Conservation (phyloP, 30 jellyfish, hydroid and myxozoan genomes). For the Clytia hemisphaerica region DNA sequence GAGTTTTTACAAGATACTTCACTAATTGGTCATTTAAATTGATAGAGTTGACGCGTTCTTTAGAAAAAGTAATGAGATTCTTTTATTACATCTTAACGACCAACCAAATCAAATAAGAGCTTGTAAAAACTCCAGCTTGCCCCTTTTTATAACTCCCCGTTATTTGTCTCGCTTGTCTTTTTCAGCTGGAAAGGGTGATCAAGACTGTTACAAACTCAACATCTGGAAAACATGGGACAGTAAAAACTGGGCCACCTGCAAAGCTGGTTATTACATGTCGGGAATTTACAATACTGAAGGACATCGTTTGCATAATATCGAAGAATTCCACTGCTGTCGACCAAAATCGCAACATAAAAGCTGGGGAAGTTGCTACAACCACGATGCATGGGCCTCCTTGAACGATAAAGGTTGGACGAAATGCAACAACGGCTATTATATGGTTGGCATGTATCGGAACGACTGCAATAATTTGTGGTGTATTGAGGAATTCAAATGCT, state of each 20-base stretch:
- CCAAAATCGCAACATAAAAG: neutral
- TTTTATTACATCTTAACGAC: too few species aligned
- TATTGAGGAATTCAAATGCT: too few species aligned
- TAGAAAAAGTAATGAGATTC: too few species aligned
- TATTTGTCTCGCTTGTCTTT: neutral
- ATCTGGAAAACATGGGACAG: neutral
- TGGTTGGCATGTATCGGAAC: neutral
- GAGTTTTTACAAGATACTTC: too few species aligned
- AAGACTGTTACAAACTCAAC: neutral
- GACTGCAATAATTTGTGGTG: too few species aligned
- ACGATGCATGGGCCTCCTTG: neutral
- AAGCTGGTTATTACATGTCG: neutral
- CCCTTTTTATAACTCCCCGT: too few species aligned
- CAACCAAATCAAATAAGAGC: too few species aligned
- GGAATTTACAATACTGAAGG: slow-evolving; percentile 6
- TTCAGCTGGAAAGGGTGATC: neutral
- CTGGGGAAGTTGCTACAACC: slow-evolving; percentile 5
- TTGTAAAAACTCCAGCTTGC: too few species aligned
- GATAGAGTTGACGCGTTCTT: too few species aligned
- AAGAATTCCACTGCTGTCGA: slow-evolving; percentile 10
- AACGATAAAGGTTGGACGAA: slow-evolving; percentile 8
- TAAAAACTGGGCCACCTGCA: slow-evolving; percentile 14
- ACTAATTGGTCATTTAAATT: too few species aligned
- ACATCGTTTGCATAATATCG: neutral
- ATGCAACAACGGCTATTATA: slow-evolving; percentile 2